Evolutionary conservation across 35 echinoderm and acorn worm genomes (phyloP).

Genomic region (Amphiura filiformis): DNA sequence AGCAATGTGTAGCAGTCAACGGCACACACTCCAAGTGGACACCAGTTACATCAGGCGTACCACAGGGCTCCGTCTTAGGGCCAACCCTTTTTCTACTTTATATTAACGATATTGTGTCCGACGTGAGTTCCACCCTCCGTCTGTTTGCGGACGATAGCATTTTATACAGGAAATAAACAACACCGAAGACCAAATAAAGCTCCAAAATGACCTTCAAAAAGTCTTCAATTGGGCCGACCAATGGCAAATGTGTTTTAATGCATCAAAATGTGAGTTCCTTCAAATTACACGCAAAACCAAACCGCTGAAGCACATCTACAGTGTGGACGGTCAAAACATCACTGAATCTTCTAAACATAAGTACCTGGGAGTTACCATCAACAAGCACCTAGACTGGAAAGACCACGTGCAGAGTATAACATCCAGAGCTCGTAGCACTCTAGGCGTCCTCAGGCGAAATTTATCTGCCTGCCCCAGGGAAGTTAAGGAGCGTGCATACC

Average conservation of each 20-base stretch:
- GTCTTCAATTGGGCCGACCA: slow-evolving; percentile 30
- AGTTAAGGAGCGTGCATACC: too few relatives aligned
- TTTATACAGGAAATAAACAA: slow-evolving; percentile 27
- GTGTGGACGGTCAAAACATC: too few relatives aligned
- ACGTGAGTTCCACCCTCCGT: background rate
- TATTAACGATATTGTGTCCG: background rate
- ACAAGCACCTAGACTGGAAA: too few relatives aligned
- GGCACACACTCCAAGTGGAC: background rate
- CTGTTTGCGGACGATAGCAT: slow-evolving; percentile 17
- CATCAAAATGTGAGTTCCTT: slow-evolving; percentile 33
- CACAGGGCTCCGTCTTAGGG: slow-evolving; percentile 30
- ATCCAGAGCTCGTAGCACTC: too few relatives aligned
- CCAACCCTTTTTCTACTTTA: slow-evolving; percentile 5
- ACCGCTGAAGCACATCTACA: too few relatives aligned
- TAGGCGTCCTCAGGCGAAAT: too few relatives aligned
- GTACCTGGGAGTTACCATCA: background rate
- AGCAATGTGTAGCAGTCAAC: slow-evolving; percentile 22
- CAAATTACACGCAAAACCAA: slow-evolving; percentile 15
- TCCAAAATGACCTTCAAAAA: slow-evolving; percentile 32
- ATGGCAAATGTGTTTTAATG: slow-evolving; percentile 57
- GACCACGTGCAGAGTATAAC: too few relatives aligned
- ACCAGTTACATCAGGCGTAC: slow-evolving; percentile 8
- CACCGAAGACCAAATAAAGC: background rate
- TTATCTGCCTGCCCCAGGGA: too few relatives aligned
- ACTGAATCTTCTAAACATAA: too few relatives aligned